phyloP scores from a whole-genome alignment of 35 echinoderm and acorn worm genomes.

The Hemicentrotus pulcherrimus region DNA sequence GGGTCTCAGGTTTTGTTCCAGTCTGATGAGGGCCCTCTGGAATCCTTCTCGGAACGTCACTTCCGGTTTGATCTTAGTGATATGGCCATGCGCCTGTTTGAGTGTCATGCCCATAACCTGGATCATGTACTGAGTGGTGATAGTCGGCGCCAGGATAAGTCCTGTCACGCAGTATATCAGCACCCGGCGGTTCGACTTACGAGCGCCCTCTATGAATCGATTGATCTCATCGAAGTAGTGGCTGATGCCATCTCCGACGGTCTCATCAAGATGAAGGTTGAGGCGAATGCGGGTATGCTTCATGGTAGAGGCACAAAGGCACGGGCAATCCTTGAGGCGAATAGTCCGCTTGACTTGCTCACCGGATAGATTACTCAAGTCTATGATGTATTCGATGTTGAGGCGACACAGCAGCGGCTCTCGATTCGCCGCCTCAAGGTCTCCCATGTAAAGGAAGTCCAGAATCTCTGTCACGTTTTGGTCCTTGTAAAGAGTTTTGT shows the following conservation, averaged over 20 bases:
- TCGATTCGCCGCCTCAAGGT: slow-evolving; percentile 76
- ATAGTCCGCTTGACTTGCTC: slow-evolving; percentile 70
- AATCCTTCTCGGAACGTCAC: slow-evolving; percentile 65
- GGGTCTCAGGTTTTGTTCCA: slow-evolving; percentile 70
- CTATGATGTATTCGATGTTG: slow-evolving; percentile 73
- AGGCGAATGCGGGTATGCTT: slow-evolving; percentile 85
- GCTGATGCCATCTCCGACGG: slow-evolving; percentile 62
- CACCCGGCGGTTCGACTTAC: slow-evolving; percentile 65
- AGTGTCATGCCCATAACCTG: slow-evolving; percentile 67
- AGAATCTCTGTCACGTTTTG: slow-evolving; percentile 78
- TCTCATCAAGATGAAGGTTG: slow-evolving; percentile 66
- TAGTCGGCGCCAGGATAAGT: slow-evolving; percentile 60
- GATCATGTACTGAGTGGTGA: slow-evolving; percentile 88
- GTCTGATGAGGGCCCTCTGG: slow-evolving; percentile 65
- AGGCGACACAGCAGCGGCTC: slow-evolving; percentile 86
- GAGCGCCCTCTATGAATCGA: slow-evolving; percentile 81
- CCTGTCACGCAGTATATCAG: slow-evolving; percentile 82
- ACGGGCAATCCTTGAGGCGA: slow-evolving; percentile 82
- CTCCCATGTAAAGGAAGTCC: slow-evolving; percentile 82
- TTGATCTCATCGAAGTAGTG: slow-evolving; percentile 96
- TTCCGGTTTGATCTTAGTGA: slow-evolving; percentile 65
- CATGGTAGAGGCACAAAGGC: slow-evolving; percentile 81
- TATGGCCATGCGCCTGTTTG: slow-evolving; percentile 66
- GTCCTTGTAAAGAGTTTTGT: slow-evolving; percentile 78
- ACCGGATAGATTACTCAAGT: slow-evolving; percentile 78